phyloP scores from a whole-genome alignment of 2,888 invertebrate species.

The Vanessa cardui region DNA sequence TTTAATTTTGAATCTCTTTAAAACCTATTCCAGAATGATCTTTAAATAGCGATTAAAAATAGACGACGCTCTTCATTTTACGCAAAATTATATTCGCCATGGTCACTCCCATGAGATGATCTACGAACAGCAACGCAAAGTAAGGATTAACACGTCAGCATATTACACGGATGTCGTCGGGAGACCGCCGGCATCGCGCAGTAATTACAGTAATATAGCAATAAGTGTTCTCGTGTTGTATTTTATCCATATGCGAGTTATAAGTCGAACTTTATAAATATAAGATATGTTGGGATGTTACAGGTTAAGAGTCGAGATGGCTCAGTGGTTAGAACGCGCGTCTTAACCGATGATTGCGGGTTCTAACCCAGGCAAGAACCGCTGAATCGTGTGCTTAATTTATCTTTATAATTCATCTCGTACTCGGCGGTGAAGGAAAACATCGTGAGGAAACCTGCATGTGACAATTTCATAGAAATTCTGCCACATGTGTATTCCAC shows the following conservation, averaged over 20 bases:
- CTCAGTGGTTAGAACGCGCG: no score
- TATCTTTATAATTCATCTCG: no score
- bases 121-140: slow-evolving; percentile 45
- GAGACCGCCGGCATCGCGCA: slow-evolving; percentile 42
- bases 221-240: slow-evolving; percentile 17
- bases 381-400: no score
- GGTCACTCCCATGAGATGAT: slow-evolving; percentile 49
- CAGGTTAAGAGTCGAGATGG: no score
- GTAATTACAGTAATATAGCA: slow-evolving; percentile 34
- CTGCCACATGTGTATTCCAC: no score
- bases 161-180: slow-evolving; percentile 53
- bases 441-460: no score
- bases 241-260: slow-evolving; percentile 6
- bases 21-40: not conserved
- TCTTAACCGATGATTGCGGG: no score
- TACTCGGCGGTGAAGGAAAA: no score
- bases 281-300: no score
- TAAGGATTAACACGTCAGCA: slow-evolving; percentile 59
- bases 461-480: no score
- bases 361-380: no score
- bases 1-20: not conserved
- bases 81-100: slow-evolving; percentile 53
- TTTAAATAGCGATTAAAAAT: slow-evolving; percentile 7
- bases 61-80: slow-evolving; percentile 22
- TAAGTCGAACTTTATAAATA: not conserved